Percentiles rank a stretch among this genome's conserved stretches.
These are phyloP conservation scores for Pelmatolapia mariae DNA, from an alignment of 2,113 vertebrate genomes.

Conservation along the genomic window DNA sequence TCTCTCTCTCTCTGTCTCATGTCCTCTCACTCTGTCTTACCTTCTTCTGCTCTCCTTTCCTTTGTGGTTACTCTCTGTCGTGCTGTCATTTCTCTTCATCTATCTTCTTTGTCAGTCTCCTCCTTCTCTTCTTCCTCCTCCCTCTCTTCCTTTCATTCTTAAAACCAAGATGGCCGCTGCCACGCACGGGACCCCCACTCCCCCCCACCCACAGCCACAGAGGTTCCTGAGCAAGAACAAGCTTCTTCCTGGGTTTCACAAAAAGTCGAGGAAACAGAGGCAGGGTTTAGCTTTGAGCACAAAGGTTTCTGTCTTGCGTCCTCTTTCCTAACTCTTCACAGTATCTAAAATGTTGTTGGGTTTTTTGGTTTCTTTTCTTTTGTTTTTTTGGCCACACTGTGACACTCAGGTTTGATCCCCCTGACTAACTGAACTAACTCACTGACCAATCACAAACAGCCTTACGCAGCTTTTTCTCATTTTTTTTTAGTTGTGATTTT, in stretches of 20 bases:
- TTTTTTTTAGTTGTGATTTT: constrained; percentile 33
- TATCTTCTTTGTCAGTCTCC: not conserved
- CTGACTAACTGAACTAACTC: constrained; percentile 65
- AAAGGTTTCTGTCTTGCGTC: constrained; percentile 13
- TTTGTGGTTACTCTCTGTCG: constrained; percentile 23
- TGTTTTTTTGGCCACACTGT: constrained; percentile 22
- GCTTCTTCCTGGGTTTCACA: constrained; percentile 18
- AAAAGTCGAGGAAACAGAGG: constrained; percentile 9
- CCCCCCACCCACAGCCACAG: not conserved
- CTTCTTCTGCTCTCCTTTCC: constrained; percentile 25
- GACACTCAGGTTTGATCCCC: constrained; percentile 45
- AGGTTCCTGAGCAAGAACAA: constrained; percentile 3
- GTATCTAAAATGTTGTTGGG: constrained; percentile 20
- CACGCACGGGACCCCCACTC: constrained; percentile 8
- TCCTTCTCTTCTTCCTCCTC: not conserved
- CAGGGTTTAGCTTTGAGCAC: constrained; percentile 32
- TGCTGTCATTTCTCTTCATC: constrained; percentile 53
- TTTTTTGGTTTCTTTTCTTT: not conserved
- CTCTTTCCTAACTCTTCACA: not conserved
- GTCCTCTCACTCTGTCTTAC: constrained; percentile 33
- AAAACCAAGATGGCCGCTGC: constrained; percentile 61
- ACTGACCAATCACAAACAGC: constrained; percentile 52
- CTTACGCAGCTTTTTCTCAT: constrained; percentile 23
- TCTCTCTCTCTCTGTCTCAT: constrained; percentile 62
- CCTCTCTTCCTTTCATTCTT: constrained; percentile 23